Conservation (phyloP, 1,140 invertebrate genomes). For the Caenorhabditis elegans region DNA sequence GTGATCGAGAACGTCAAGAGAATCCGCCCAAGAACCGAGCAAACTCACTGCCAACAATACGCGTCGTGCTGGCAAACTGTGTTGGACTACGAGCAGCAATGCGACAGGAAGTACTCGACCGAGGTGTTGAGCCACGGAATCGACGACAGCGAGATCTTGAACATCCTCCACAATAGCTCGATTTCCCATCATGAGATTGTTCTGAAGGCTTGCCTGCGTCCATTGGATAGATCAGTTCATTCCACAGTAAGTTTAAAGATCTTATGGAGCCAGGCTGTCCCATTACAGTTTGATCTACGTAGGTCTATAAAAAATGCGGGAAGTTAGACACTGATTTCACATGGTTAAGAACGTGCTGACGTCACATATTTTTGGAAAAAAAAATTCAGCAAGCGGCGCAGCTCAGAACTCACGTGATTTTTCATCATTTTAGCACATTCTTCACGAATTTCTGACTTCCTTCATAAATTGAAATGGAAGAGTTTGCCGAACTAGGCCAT, state of each 20-base stretch:
- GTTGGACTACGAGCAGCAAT: conserved; percentile 35
- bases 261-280: too few relatives aligned
- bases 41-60: neutral
- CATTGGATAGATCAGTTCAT: conserved; percentile 37
- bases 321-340: too few relatives aligned
- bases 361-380: too few relatives aligned
- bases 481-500: too few relatives aligned
- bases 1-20: neutral
- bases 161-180: conserved; percentile 24
- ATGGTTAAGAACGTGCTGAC: too few relatives aligned
- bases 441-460: too few relatives aligned
- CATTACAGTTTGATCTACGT: too few relatives aligned
- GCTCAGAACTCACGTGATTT: too few relatives aligned
- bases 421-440: too few relatives aligned
- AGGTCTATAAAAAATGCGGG: too few relatives aligned
- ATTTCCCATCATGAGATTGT: conserved; percentile 35
- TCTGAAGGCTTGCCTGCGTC: conserved; percentile 35
- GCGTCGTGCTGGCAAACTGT: conserved; percentile 30
- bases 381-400: too few relatives aligned
- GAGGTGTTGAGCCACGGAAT: conserved; percentile 38
- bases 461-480: too few relatives aligned
- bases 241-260: conserved; percentile 5
- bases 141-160: conserved; percentile 33
- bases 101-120: conserved; percentile 15
- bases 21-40: conserved; percentile 18